Conservation (phyloP, 2,797 vertebrate genomes). For the Trematomus bernacchii region DNA sequence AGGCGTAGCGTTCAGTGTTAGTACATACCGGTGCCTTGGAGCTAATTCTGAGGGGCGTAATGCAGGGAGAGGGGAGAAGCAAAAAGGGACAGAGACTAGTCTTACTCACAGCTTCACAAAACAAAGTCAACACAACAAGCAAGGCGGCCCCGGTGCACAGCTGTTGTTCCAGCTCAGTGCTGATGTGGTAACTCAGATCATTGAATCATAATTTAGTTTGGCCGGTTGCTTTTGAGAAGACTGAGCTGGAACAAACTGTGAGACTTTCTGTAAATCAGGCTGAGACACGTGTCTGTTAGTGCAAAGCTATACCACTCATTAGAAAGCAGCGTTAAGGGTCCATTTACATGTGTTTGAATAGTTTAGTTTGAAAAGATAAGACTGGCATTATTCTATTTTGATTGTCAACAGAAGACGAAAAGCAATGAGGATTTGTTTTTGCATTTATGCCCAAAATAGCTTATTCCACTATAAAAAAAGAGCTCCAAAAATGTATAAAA, state of each 20-base stretch:
- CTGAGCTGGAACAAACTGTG: conserved; percentile 60
- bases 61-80: conserved; percentile 87
- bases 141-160: conserved; percentile 42
- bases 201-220: not conserved
- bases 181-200: not conserved
- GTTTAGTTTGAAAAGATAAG: not conserved
- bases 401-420: conserved; percentile 4
- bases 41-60: conserved; percentile 93
- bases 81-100: conserved; percentile 94
- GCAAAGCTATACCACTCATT: not conserved
- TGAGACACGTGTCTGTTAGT: conserved; percentile 2
- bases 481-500: no score
- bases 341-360: not conserved
- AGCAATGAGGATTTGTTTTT: not conserved
- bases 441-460: not conserved
- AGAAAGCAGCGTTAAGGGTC: not conserved
- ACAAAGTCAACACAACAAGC: conserved; percentile 81
- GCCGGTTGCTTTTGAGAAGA: not conserved
- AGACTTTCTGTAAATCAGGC: conserved; percentile 1
- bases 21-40: conserved; percentile 96
- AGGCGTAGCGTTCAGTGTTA: conserved; percentile 85
- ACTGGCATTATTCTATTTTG: not conserved
- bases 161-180: conserved; percentile 60
- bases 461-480: not conserved
- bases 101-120: conserved; percentile 92